These are phyloP conservation scores for Chelmon rostratus DNA, from an alignment of 2,797 vertebrate genomes.

Conservation along the genomic window DNA sequence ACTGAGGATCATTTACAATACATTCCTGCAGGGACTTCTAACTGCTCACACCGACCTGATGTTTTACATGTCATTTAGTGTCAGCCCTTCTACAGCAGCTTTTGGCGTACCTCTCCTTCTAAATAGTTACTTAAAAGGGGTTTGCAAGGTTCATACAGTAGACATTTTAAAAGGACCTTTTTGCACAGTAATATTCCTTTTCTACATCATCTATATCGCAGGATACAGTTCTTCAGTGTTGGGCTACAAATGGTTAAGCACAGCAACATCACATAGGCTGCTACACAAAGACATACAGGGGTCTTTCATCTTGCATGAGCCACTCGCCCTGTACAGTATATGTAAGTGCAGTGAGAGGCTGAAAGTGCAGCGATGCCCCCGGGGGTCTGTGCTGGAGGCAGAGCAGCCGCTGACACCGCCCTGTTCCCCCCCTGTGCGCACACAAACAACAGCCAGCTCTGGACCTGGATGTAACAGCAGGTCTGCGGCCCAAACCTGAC, in stretches of 20 bases:
- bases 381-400: conserved; percentile 30
- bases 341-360: background rate
- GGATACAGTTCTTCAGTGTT: background rate
- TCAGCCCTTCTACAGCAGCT: background rate
- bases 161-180: background rate
- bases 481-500: conserved; percentile 66
- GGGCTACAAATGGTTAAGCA: conserved; percentile 28
- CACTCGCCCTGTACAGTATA: conserved; percentile 1
- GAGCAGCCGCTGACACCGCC: conserved; percentile 57
- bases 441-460: conserved; percentile 9
- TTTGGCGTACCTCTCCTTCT: background rate
- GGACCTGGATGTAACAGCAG: conserved; percentile 35
- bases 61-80: background rate
- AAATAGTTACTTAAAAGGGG: background rate
- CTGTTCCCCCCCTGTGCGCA: conserved; percentile 13
- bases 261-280: conserved; percentile 1
- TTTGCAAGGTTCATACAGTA: background rate
- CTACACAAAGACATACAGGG: background rate
- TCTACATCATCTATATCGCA: background rate
- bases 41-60: background rate
- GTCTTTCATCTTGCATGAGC: conserved; percentile 29
- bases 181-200: background rate
- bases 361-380: conserved; percentile 18
- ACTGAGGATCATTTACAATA: background rate
- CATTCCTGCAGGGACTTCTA: background rate